These are phyloP conservation scores for Mesorhabditis spiculigera DNA, from an alignment of 2,888 invertebrate genomes.

Conservation along the genomic window DNA sequence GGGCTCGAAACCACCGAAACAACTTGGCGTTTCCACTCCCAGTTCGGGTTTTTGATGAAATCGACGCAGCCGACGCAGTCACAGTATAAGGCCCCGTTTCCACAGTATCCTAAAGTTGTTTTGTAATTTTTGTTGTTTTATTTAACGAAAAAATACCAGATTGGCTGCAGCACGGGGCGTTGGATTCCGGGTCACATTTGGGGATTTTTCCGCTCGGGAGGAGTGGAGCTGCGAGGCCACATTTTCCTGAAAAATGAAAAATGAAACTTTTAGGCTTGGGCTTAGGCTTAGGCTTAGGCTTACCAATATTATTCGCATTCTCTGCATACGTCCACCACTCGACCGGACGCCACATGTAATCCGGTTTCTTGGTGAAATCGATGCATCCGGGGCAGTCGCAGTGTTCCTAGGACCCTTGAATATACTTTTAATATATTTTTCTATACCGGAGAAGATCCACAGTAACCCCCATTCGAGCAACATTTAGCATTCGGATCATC, in stretches of 20 bases:
- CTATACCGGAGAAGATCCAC: constrained; percentile 29
- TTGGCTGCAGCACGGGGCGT: constrained; percentile 29
- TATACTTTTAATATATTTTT: too few species aligned
- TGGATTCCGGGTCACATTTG: constrained; percentile 46
- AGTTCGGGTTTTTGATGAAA: constrained; percentile 30
- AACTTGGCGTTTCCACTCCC: constrained; percentile 18
- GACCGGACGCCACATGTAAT: constrained; percentile 33
- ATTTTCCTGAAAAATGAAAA: constrained; percentile 32
- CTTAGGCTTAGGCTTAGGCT: background rate
- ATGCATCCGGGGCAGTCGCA: constrained; percentile 42
- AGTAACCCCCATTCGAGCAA: constrained; percentile 42
- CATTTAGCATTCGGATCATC: constrained; percentile 34
- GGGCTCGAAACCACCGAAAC: background rate
- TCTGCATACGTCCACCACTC: constrained; percentile 51
- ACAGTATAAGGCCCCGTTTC: constrained; percentile 42
- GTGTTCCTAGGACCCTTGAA: constrained; percentile 34
- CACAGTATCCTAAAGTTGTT: constrained; percentile 43
- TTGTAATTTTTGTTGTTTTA: background rate
- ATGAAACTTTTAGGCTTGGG: too few species aligned
- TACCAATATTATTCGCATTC: constrained; percentile 46
- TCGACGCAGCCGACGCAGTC: constrained; percentile 39
- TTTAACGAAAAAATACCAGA: constrained; percentile 9
- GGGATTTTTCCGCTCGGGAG: constrained; percentile 39
- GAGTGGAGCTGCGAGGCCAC: constrained; percentile 46
- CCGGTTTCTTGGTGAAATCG: constrained; percentile 30